Evolutionary conservation across 2,113 vertebrate genomes (phyloP), one percentile per base, ranked within the genome.

Genomic region (Penelope pileata): DNA sequence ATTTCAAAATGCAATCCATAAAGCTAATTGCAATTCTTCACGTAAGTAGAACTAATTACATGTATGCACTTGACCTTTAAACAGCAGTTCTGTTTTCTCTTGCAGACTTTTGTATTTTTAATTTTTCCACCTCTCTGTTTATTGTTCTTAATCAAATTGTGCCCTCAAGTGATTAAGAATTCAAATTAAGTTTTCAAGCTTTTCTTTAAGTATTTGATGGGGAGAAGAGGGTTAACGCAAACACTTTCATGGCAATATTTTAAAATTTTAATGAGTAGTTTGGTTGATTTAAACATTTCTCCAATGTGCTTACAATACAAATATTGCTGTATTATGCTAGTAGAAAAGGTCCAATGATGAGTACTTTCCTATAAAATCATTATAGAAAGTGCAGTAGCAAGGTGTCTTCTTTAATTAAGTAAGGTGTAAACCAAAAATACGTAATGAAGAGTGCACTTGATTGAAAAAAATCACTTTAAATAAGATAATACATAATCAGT

Each of bases 121-220:
- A 94, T 94, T 94, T 91, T 54, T 95, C 85, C 87, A 95, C 82
- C 59, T 95, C 87, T 90, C 72, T 94, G 84, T 94, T 95, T 94
- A 77, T 96, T 96, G 90, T 88, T 94, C 93, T 94, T 93, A 92
- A 95, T 94, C 87, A 95, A 94, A 94, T 88, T 91, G 75, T 95
- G 91, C 93, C 72, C 87, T 96, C 90, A 95, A 94, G 89, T 95
- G 94, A 96, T 95, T 93, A 91, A 94, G 67, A 91, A 80, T 76
- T 88, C 87, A 85, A 83, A 92, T 93, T 73, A 94, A 93, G 74
- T 29, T 80, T 94, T 92, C 36, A 34, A 73, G 38, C 63, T 92
- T 94, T 83, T 83, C 66, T 91, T 56, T 50, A 73, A 91, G 63
- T 51, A 63, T 74, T 50, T 90, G 84, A 43, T 66, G 38, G 83